A percentile compares a stretch with the other conserved stretches of the same genome.
phyloP scores from a whole-genome alignment of 2,797 vertebrate genomes.

The Notolepis coatsorum region DNA sequence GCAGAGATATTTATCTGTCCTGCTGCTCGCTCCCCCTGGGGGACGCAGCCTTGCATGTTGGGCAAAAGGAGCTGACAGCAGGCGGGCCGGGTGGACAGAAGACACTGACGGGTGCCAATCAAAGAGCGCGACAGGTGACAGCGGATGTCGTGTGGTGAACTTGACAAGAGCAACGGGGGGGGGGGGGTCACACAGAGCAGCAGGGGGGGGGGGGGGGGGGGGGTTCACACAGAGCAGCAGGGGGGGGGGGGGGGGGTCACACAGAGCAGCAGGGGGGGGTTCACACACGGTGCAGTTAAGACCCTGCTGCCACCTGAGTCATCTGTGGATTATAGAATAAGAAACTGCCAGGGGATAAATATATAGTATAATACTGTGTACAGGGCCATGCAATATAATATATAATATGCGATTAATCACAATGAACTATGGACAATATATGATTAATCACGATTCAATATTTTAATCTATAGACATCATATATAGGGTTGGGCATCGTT shows the following conservation, averaged over 20 bases:
- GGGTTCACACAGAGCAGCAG: constrained; percentile 30
- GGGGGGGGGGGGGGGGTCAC: constrained; percentile 6
- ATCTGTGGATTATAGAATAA: too few species aligned
- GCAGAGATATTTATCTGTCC: constrained; percentile 48
- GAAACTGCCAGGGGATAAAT: too few species aligned
- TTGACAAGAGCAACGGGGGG: constrained; percentile 16
- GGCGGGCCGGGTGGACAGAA: constrained; percentile 43
- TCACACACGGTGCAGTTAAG: constrained; percentile 3
- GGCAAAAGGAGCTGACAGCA: constrained; percentile 51
- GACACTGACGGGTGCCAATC: constrained; percentile 50
- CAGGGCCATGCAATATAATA: too few species aligned
- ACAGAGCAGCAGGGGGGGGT: constrained; percentile 37
- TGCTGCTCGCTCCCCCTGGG: constrained; percentile 15
- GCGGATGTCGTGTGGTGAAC: constrained; percentile 35
- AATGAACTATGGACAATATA: too few species aligned
- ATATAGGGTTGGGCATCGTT: too few species aligned
- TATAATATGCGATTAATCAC: too few species aligned
- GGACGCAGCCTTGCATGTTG: constrained; percentile 47
- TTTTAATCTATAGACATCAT: too few species aligned
- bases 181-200: constrained; percentile 5
- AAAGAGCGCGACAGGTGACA: constrained; percentile 66
- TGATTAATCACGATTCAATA: too few species aligned
- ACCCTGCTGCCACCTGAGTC: too few species aligned
- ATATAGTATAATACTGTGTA: too few species aligned
- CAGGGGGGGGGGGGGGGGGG: not conserved